Base-by-base conservation (phyloP, 2,113 vertebrate genomes). In the Nesogale talazaci region DNA sequence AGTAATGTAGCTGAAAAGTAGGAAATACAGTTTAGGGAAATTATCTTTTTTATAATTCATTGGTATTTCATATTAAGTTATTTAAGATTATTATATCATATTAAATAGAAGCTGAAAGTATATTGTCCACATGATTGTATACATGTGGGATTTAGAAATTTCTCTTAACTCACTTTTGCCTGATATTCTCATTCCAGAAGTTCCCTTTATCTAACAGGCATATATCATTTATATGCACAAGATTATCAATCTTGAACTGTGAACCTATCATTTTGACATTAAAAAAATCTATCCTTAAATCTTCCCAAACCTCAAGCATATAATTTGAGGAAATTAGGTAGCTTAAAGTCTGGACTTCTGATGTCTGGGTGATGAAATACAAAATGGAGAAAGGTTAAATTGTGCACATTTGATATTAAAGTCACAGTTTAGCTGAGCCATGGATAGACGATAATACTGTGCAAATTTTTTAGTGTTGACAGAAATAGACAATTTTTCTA, bases 221-320 rank as follows among this genome's bases (percentile, higher is more conserved):
- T 90, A n/a, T 80, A 88, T 95, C 67, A 85, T 78, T 93, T 93
- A 85, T 74, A 61, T 83, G 86, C 56, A 92, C 59, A 90, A 42
- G 67, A 86, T 94, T 74, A 94, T 94, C 85, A 91, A 74, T 96
- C 77, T 93, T 29, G 65, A 86, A 88, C 70, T 94, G 85, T 92
- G 86, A 92, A 94, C 95, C 94, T 96, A 97, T 96, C 97, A 93
- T 97, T 97, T 93, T 69, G 78, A 93, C 96, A 94, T 97, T n/a
- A n/a, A 96, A 97, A 97, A 96, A 86, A 97, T 96, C 95, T 84
- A 96, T 94, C 94, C 91, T 98, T 96, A 96, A 95, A 88, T 96
- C 96, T 95, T 92, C 92, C 78, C 86, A 93, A 95, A 83, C 94
- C 84, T 90, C 91, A 93, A 94, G 96, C 87, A 89, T 96, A 91